A percentile compares a stretch with the other conserved stretches of the same genome.
Conservation (phyloP, 1,140 invertebrate genomes). For the Drosophila erecta region DNA sequence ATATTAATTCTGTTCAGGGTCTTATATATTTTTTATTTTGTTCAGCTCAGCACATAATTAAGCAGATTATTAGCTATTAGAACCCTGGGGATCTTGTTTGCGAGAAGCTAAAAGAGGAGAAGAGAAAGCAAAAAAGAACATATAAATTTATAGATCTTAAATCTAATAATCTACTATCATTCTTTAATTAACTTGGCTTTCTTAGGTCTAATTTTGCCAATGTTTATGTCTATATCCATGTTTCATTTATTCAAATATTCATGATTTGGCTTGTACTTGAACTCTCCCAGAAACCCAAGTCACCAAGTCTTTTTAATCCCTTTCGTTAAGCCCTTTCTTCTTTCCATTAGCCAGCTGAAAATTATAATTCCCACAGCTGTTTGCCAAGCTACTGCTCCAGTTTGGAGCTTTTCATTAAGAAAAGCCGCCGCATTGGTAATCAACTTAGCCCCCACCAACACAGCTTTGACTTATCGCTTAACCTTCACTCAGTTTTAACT, state of each 20-base stretch:
- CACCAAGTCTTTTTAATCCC: background rate
- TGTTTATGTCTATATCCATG: no score
- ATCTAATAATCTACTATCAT: background rate
- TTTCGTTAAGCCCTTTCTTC: background rate
- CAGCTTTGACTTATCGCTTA: constrained; percentile 59
- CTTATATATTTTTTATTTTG: background rate
- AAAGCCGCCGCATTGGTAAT: constrained; percentile 36
- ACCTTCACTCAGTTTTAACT: constrained; percentile 56
- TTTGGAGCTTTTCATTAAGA: constrained; percentile 40
- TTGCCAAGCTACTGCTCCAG: constrained; percentile 28
- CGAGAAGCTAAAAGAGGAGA: background rate
- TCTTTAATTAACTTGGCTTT: background rate
- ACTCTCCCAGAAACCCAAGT: no score
- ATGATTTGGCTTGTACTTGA: no score
- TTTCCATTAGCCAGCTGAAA: constrained; percentile 14
- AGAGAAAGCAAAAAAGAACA: constrained; percentile 17
- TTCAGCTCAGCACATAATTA: constrained; percentile 46
- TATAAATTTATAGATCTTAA: constrained; percentile 7
- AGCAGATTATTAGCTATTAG: constrained; percentile 38
- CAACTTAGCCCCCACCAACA: constrained; percentile 20
- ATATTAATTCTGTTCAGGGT: constrained; percentile 32
- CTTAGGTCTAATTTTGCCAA: no score
- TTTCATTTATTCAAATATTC: no score
- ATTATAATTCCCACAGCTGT: constrained; percentile 33
- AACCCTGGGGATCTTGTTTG: constrained; percentile 15